Evolutionary conservation across 2,888 invertebrate genomes (phyloP).

Genomic region (Heliconius sara): DNA sequence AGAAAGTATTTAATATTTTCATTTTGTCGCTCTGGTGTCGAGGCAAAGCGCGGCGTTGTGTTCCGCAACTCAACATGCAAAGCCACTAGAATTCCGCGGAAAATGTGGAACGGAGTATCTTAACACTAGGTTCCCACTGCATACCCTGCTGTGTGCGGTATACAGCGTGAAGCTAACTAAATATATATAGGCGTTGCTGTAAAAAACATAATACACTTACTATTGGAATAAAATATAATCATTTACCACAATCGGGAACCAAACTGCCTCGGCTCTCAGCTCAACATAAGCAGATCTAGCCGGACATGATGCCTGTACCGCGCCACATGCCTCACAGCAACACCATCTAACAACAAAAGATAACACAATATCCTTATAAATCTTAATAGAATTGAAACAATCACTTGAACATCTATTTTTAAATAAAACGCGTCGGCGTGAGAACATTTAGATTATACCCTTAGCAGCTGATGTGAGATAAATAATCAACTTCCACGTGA

Average conservation of each 20-base stretch:
- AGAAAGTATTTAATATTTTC: too few relatives aligned
- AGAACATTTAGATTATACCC: constrained; percentile 27
- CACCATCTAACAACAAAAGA: constrained; percentile 8
- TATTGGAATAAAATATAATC: not conserved
- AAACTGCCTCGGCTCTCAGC: not conserved
- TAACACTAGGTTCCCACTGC: too few relatives aligned
- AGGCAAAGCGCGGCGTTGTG: too few relatives aligned
- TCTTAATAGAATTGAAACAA: constrained; percentile 21
- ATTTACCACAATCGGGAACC: not conserved
- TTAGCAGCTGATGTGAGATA: constrained; percentile 20
- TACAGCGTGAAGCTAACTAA: too few relatives aligned
- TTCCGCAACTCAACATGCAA: too few relatives aligned
- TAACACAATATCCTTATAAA: constrained; percentile 9
- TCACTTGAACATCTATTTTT: constrained; percentile 16
- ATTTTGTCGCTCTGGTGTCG: too few relatives aligned
- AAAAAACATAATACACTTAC: too few relatives aligned
- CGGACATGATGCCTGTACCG: not conserved
- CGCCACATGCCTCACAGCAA: not conserved
- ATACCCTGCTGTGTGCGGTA: too few relatives aligned
- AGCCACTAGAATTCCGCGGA: too few relatives aligned
- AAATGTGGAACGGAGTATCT: too few relatives aligned
- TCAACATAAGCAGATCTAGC: not conserved
- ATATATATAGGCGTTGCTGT: too few relatives aligned
- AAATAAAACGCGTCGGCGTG: constrained; percentile 17
- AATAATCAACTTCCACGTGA: constrained; percentile 8